Evolutionary conservation across 2,113 vertebrate species (phyloP).

Genomic region (Archilochus colubris): DNA sequence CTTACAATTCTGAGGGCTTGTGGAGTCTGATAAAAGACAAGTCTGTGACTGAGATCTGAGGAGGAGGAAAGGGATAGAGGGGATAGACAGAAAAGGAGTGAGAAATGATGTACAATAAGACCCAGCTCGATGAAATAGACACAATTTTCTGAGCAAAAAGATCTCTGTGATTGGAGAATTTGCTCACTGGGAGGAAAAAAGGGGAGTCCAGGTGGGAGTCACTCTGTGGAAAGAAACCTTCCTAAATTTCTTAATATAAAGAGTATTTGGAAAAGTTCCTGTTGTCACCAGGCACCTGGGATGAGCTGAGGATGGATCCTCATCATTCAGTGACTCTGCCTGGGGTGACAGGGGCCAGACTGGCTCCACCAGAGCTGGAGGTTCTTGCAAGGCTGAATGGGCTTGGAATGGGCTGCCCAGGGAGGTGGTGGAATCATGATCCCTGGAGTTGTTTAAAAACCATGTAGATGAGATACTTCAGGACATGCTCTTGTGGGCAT

Average conservation of each 20-base stretch:
- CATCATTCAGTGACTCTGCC: too few relatives aligned
- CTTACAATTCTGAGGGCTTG: constrained; percentile 18
- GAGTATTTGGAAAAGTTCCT: neutral
- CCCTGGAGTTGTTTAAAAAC: too few relatives aligned
- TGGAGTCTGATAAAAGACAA: constrained; percentile 31
- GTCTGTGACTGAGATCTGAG: neutral
- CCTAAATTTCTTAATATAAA: neutral
- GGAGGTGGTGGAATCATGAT: too few relatives aligned
- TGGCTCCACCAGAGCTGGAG: neutral
- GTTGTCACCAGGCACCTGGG: neutral
- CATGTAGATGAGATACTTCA: too few relatives aligned
- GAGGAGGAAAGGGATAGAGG: neutral
- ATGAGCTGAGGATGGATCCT: neutral
- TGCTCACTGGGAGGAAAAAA: neutral
- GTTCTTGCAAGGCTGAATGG: too few relatives aligned
- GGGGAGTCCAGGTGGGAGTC: neutral
- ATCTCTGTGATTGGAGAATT: neutral
- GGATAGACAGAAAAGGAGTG: neutral
- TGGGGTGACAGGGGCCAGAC: neutral
- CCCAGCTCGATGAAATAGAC: neutral
- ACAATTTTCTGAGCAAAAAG: neutral
- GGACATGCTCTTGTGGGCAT: too few relatives aligned
- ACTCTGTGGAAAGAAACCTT: accelerated
- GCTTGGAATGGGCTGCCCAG: too few relatives aligned
- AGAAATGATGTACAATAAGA: neutral